These are phyloP conservation scores for Steatocranus sp. DNA, from an alignment of 2,797 vertebrate genomes.

Conservation along the genomic window DNA sequence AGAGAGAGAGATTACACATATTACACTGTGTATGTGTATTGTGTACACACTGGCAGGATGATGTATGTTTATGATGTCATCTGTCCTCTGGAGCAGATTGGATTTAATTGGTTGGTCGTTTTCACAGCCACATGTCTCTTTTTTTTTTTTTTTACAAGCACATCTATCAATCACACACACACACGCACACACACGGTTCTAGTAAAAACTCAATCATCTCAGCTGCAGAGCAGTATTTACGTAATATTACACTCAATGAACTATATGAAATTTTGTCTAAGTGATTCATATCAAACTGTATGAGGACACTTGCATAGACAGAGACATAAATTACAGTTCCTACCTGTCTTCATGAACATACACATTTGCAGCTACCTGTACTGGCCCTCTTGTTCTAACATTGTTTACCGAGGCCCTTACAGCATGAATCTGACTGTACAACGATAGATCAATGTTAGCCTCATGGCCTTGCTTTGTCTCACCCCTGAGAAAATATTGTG, in stretches of 20 bases:
- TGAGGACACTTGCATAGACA: neutral
- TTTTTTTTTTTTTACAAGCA: constrained; percentile 58
- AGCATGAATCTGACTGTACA: constrained; percentile 7
- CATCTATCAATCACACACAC: constrained; percentile 21
- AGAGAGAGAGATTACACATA: neutral
- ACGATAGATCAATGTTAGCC: constrained; percentile 43
- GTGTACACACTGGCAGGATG: neutral
- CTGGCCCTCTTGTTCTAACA: neutral
- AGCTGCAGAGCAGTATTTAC: constrained; percentile 8
- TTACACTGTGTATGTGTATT: neutral
- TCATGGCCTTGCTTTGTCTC: constrained; percentile 1
- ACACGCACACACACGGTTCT: neutral
- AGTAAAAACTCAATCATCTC: constrained; percentile 43
- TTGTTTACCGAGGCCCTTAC: neutral
- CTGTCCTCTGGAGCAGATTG: constrained; percentile 63
- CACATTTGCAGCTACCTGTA: neutral
- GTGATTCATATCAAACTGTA: constrained; percentile 27
- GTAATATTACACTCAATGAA: neutral
- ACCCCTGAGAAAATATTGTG: constrained; percentile 6
- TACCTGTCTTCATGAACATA: neutral
- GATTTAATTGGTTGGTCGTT: constrained; percentile 60
- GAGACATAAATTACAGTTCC: constrained; percentile 4
- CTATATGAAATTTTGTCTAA: neutral
- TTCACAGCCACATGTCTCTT: constrained; percentile 44
- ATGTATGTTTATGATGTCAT: constrained; percentile 59